Evolutionary conservation across 2,113 vertebrate species (phyloP), one percentile per base, ranked within the genome.

Genomic region (Calypte anna): DNA sequence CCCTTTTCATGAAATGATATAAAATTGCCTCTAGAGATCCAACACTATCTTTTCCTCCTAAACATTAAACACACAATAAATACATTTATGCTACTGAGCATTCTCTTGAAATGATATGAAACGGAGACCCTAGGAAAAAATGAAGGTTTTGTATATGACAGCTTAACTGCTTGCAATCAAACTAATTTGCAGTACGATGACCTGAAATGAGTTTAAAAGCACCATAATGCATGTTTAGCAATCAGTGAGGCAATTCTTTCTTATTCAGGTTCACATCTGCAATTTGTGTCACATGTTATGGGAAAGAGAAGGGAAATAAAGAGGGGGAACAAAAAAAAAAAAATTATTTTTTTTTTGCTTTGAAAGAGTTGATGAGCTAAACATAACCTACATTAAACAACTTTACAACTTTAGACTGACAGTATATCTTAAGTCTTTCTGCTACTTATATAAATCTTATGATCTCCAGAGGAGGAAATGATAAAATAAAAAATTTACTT

Each of bases 141-240:
- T 24, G 66, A 90, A 97, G 88, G 89, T 86, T 96, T 94, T 87
- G 62, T 46, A 6, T 82, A 23, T 97, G 96, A 97, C 96, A 98
- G 85, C 92, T 96, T 96, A 97, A 97, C 96, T 97, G 90, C 97
- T 85, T 92, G 82, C 94, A 97, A 97, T 97, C 97, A 97, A 89
- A 96, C 96, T 97, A 97, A 97, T 90, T 97, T 92, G 94, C 86
- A 86, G 74, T 36, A 96, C 8, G 15, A 84, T 94, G 94, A 97
- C 97, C 96, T 90, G 67, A 97, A 97, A 96, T 96, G 95, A 96
- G 95, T 93, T 96, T 97, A 96, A 97, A 97, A 96, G 92, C 86
- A 95, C 70, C 92, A 90, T 94, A 96, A 96, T 96, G 93, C 80
- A 81, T 93, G 93, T 96, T 97, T 97, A 96, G 96, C 88, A 97